A percentile compares a stretch with the other conserved stretches of the same genome.
phyloP scores from a whole-genome alignment of 2,888 invertebrate genomes.

The Drosophila rubida region DNA sequence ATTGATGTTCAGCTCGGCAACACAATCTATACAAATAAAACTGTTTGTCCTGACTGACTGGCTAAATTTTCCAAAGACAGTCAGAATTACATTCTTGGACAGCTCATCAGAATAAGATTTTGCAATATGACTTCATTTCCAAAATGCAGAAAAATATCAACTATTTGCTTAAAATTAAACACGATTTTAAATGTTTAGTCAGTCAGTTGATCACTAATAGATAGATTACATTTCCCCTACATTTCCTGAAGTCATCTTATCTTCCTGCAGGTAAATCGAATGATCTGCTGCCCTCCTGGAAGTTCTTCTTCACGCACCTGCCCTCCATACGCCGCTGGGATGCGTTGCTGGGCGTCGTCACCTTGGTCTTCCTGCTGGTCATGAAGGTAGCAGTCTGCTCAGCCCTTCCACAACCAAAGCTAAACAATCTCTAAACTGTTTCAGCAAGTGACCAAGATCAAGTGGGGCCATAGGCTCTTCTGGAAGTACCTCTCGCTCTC shows the following conservation, averaged over 20 bases:
- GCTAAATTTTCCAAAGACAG: background rate
- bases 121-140: no score
- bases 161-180: no score
- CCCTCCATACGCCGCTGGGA: slow-evolving; percentile 88
- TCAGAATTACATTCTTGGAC: no score
- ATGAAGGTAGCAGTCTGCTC: slow-evolving; percentile 86
- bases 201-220: no score
- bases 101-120: no score
- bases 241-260: background rate
- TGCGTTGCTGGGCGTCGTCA: slow-evolving; percentile 88
- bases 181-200: no score
- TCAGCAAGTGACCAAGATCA: slow-evolving; percentile 86
- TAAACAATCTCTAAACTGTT: slow-evolving; percentile 34
- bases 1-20: background rate
- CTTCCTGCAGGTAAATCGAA: slow-evolving; percentile 85
- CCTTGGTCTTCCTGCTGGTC: slow-evolving; percentile 87
- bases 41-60: background rate
- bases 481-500: slow-evolving; percentile 87
- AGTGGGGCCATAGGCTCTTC: slow-evolving; percentile 68
- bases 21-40: background rate
- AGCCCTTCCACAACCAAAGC: background rate
- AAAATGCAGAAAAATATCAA: no score
- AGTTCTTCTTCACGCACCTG: slow-evolving; percentile 88
- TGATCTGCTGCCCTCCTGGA: slow-evolving; percentile 88
- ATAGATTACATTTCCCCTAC: background rate